Evolutionary conservation across 2,797 vertebrate genomes (phyloP).

Genomic region (Eurystomus glaucurus): DNA sequence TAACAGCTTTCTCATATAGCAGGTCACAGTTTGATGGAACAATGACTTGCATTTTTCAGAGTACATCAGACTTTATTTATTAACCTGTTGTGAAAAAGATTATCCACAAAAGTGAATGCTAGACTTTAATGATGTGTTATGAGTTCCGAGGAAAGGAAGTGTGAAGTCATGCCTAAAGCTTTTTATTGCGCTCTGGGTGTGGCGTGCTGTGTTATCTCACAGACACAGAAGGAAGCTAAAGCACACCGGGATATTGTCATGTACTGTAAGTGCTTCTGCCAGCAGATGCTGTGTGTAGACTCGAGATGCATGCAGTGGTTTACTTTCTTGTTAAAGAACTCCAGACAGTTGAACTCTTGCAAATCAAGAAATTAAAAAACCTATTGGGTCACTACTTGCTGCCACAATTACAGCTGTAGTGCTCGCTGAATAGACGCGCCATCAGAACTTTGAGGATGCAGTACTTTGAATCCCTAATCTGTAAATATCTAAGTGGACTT

Average conservation of each 20-base stretch:
- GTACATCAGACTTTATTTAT: neutral
- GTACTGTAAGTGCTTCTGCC: neutral
- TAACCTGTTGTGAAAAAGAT: slow-evolving; percentile 33
- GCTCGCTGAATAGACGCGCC: neutral
- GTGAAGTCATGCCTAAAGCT: slow-evolving; percentile 11
- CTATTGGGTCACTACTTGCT: accelerated
- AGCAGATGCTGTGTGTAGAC: neutral
- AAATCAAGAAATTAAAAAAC: neutral
- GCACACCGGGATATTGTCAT: neutral
- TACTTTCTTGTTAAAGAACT: neutral
- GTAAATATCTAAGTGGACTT: neutral
- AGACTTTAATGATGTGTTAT: neutral
- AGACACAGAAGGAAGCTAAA: neutral
- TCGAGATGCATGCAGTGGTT: neutral
- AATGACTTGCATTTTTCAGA: slow-evolving; percentile 39
- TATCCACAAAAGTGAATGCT: neutral
- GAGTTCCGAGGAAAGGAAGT: neutral
- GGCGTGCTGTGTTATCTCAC: neutral
- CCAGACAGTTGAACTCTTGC: neutral
- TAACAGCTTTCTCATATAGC: neutral
- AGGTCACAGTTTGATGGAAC: neutral
- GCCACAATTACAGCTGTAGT: neutral
- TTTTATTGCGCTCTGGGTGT: neutral
- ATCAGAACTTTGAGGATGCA: neutral
- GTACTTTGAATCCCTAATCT: neutral